Evolutionary conservation across 2,797 vertebrate species (phyloP).

Genomic region (Salmo trutta): DNA sequence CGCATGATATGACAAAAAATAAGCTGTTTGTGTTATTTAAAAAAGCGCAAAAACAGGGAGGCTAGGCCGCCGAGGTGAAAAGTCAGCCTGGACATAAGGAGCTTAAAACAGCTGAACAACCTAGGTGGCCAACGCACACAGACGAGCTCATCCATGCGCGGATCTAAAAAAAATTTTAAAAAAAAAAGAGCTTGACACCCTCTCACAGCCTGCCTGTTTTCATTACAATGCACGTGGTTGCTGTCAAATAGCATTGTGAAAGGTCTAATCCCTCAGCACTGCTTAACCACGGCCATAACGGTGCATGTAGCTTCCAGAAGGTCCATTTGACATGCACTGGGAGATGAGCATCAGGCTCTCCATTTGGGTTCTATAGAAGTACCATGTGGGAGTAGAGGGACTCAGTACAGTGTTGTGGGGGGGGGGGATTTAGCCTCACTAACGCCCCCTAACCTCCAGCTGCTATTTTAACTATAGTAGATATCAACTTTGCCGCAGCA

Average conservation of each 20-base stretch:
- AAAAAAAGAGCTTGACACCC: neutral
- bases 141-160: slow-evolving; percentile 35
- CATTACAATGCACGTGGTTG: slow-evolving; percentile 34
- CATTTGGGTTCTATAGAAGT: neutral
- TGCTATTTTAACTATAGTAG: slow-evolving; percentile 58
- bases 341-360: neutral
- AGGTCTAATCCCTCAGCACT: slow-evolving; percentile 39
- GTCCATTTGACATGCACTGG: neutral
- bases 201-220: slow-evolving; percentile 23
- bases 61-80: slow-evolving; percentile 36
- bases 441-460: slow-evolving; percentile 37
- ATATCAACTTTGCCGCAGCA: slow-evolving; percentile 49
- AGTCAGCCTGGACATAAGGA: slow-evolving; percentile 42
- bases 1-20: slow-evolving; percentile 46
- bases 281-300: slow-evolving; percentile 28
- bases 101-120: slow-evolving; percentile 50
- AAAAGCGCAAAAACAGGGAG: slow-evolving; percentile 26
- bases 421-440: slow-evolving; percentile 27
- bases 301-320: neutral
- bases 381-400: neutral
- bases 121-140: slow-evolving; percentile 38
- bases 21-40: slow-evolving; percentile 52
- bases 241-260: slow-evolving; percentile 38
- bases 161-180: neutral
- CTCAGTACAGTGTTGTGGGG: slow-evolving; percentile 5